These are phyloP conservation scores for Oikopleura vanhoeffeni DNA, from an alignment of 23 tunicate genomes.

Conservation along the genomic window DNA sequence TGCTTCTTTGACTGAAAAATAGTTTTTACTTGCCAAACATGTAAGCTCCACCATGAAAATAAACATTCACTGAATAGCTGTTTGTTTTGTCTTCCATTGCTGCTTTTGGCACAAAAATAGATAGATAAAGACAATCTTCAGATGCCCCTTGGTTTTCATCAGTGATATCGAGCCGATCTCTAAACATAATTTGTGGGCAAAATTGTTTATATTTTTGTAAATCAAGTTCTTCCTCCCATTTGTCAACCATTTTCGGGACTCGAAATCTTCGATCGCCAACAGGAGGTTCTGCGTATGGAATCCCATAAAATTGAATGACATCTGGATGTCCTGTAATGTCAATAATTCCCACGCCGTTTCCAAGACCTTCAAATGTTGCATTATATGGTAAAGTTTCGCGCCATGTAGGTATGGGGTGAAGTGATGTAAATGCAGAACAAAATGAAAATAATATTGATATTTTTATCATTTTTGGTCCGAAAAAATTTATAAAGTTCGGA, in stretches of 20 bases:
- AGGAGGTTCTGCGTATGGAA: neutral
- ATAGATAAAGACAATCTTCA: neutral
- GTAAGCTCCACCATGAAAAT: constrained; percentile 10
- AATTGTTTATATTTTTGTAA: neutral
- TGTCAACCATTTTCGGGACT: neutral
- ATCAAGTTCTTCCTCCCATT: neutral
- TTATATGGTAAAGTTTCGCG: neutral
- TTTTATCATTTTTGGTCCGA: neutral
- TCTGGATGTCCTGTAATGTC: neutral
- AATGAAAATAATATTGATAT: neutral
- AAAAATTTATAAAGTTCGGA: no score
- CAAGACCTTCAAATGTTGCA: neutral
- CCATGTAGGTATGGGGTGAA: neutral
- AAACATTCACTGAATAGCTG: neutral
- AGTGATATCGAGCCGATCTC: neutral
- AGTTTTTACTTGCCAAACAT: neutral
- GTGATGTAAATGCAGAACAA: neutral
- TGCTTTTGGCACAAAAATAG: neutral
- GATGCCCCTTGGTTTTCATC: neutral
- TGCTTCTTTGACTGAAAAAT: no score
- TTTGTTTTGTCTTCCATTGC: neutral
- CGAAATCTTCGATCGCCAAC: neutral
- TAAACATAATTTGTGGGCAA: neutral
- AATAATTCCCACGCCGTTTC: neutral
- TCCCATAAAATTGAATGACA: neutral